Evolutionary conservation across 2,888 invertebrate genomes (phyloP), one percentile per base, ranked within the genome.

Genomic region (Glyphotaelius pellucidus): DNA sequence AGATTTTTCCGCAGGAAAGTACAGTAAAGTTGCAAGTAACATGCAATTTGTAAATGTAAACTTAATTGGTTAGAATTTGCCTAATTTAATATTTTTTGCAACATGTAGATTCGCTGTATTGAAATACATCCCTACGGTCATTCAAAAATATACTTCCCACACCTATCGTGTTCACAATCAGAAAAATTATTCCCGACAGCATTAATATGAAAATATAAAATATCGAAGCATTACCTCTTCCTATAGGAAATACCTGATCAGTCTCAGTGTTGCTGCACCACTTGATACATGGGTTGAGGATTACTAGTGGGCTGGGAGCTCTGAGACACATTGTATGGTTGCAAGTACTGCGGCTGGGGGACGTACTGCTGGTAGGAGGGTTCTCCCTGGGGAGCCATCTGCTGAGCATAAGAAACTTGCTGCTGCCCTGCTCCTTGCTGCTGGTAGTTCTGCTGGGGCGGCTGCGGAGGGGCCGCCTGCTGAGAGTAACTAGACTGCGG

Each of bases 331-430:
- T 83, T 83, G 83, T 83, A 83, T 19, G 83, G 31, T 19, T 83
- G 83, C 83, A 83, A 19, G 32, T 83, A 83, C 32, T 83, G 83
- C 32, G 31, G 83, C 83, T 83, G 83, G 25, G 67, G 67, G 9
- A 25, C 67, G 9, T 67, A 67, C 67, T 67, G 67, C 67, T 25
- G 25, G 25, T 67, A 67, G 9, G 67, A 7, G 25, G 67, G 25
- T 25, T 67, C 67, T 67, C 67, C 67, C 25, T 67, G 67, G 67
- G 67, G 67, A 25, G 25, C 25, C 67, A 67, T 67, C 67, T 67
- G 67, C 67, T 67, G 67, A 25, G 25, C 67, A 25, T 67, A 67
- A 67, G 25, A 2, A 9, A 7, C 67, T n/a, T n/a, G 47, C 3
- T 14, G 67, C 67, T 52, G 52, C 25, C 67, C 67, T 11, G 67